Conservation (phyloP, 2,888 invertebrate species). For the Merodon equestris region DNA sequence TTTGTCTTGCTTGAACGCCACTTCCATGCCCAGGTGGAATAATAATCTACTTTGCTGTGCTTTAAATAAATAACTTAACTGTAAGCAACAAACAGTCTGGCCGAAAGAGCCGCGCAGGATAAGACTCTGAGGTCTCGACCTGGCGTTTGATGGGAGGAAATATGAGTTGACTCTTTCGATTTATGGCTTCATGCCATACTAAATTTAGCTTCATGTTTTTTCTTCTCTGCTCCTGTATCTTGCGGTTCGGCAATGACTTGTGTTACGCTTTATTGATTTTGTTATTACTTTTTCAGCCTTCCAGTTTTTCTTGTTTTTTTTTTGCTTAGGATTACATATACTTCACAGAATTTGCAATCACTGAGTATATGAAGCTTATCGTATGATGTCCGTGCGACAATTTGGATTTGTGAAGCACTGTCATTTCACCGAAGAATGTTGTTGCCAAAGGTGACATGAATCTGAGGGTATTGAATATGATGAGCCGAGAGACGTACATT, state of each 20-base stretch:
- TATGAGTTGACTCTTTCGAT: slow-evolving; percentile 58
- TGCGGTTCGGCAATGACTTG: slow-evolving; percentile 14
- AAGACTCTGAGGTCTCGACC: neutral
- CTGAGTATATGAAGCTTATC: slow-evolving; percentile 4
- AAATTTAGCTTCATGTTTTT: slow-evolving; percentile 54
- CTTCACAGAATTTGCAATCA: neutral
- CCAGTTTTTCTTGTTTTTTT: neutral
- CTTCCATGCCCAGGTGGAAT: slow-evolving; percentile 38
- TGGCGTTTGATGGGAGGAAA: neutral
- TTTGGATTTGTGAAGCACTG: slow-evolving; percentile 2
- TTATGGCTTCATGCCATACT: slow-evolving; percentile 58
- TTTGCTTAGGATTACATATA: neutral
- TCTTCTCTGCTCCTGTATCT: neutral
- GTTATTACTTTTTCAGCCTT: too few species aligned
- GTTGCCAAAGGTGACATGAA: too few species aligned
- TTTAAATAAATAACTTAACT: too few species aligned
- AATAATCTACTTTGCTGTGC: slow-evolving; percentile 38
- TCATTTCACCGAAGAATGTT: too few species aligned
- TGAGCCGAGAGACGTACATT: too few species aligned
- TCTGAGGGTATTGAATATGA: too few species aligned
- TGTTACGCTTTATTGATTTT: slow-evolving; percentile 11
- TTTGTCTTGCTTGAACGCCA: slow-evolving; percentile 35
- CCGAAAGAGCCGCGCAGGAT: neutral
- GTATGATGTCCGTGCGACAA: slow-evolving; percentile 1
- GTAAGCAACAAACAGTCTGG: too few species aligned